These are phyloP conservation scores for Acrossocheilus fasciatus DNA, from an alignment of 2,797 vertebrate species.

Conservation along the genomic window DNA sequence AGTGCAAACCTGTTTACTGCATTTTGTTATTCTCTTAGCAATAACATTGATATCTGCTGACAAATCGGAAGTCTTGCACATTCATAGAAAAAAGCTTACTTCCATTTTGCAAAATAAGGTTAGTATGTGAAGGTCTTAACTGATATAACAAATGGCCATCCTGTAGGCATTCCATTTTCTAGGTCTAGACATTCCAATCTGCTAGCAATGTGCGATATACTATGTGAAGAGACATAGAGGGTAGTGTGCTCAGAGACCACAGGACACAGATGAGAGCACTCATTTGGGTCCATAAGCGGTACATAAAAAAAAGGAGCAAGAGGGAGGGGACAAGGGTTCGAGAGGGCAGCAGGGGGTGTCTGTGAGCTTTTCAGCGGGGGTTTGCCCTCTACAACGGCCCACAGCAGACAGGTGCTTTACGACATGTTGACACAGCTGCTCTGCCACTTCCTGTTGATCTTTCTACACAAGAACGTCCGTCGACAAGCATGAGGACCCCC, in stretches of 20 bases:
- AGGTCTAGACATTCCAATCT: not conserved
- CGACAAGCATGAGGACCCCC: slow-evolving; percentile 32
- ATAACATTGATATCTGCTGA: not conserved
- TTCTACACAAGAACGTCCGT: slow-evolving; percentile 40
- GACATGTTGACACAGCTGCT: slow-evolving; percentile 77
- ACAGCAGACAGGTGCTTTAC: slow-evolving; percentile 72
- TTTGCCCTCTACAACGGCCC: slow-evolving; percentile 51
- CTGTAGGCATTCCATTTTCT: not conserved
- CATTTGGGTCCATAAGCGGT: slow-evolving; percentile 23
- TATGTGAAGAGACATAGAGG: not conserved
- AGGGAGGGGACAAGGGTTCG: slow-evolving; percentile 12
- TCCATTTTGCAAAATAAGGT: not conserved
- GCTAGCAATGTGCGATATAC: not conserved
- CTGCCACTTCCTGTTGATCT: slow-evolving; percentile 70
- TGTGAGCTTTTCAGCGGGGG: slow-evolving; percentile 37
- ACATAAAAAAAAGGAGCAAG: slow-evolving; percentile 11
- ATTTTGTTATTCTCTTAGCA: not conserved
- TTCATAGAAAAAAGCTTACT: not conserved
- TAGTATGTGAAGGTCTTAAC: not conserved
- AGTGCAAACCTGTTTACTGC: not conserved
- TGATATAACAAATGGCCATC: not conserved
- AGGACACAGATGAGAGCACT: not conserved
- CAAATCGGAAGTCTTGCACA: not conserved
- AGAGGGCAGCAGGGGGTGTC: slow-evolving; percentile 35
- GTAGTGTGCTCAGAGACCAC: not conserved